Evolutionary conservation across 2,113 vertebrate species (phyloP).

Genomic region (Rattus rattus): DNA sequence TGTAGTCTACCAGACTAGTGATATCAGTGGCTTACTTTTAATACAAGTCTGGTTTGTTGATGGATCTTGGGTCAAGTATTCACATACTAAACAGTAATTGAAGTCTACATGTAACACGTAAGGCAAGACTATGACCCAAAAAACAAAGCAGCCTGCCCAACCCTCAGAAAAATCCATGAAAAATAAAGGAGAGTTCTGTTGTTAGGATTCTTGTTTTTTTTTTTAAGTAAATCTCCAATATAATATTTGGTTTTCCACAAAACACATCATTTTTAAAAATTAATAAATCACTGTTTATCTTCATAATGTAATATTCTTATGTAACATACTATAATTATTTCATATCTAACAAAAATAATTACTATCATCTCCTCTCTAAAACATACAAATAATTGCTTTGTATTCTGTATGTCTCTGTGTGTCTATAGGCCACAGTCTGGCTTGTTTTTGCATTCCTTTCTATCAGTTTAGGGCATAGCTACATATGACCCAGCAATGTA

Average conservation of each 20-base stretch:
- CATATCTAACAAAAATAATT: neutral
- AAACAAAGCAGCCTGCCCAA: neutral
- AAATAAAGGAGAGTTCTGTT: neutral
- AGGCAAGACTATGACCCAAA: neutral
- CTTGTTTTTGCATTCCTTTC: neutral
- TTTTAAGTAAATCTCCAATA: neutral
- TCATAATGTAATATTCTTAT: neutral
- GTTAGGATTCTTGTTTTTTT: neutral
- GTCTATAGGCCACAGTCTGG: neutral
- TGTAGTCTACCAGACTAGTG: neutral
- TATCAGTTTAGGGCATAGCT: neutral
- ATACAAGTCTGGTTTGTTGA: neutral
- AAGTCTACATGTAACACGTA: neutral
- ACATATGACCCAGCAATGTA: neutral
- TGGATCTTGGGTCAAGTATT: neutral
- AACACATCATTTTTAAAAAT: conserved; percentile 10
- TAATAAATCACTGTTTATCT: neutral
- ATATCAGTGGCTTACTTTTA: neutral
- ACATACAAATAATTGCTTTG: neutral
- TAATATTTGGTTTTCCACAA: neutral
- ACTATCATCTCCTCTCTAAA: neutral
- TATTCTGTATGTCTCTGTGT: neutral
- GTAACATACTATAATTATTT: neutral
- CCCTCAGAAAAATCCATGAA: neutral
- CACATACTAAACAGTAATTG: neutral